Conservation (phyloP, 2,797 vertebrate genomes). For the Coluber constrictor region DNA sequence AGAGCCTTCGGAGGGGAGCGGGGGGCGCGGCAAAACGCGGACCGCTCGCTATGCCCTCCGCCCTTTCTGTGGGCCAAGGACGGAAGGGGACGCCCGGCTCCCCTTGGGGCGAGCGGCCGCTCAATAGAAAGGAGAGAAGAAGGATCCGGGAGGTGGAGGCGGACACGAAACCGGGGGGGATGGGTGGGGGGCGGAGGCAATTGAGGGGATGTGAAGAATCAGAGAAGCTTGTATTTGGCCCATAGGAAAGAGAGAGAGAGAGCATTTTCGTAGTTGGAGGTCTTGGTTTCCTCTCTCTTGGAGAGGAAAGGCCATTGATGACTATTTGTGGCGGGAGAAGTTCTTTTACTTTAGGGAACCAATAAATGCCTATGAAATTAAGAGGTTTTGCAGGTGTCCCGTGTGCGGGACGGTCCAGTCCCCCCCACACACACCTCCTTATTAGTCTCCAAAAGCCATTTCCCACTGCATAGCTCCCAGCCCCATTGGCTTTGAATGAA, state of each 20-base stretch:
- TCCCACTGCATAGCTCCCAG: not conserved
- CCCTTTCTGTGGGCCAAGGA: not conserved
- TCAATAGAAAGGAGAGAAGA: not conserved
- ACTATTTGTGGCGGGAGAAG: not conserved
- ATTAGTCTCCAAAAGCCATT: not conserved
- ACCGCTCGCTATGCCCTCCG: not conserved
- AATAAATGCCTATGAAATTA: not conserved
- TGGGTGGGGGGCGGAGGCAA: rapidly evolving
- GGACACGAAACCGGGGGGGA: not conserved
- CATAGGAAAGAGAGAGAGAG: not conserved
- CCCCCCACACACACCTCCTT: not conserved
- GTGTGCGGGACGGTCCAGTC: not conserved
- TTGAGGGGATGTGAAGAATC: no score
- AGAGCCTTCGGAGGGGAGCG: not conserved
- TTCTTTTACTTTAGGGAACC: rapidly evolving
- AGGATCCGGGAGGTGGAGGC: not conserved
- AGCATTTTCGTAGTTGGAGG: not conserved
- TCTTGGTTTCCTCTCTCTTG: not conserved
- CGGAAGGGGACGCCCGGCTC: not conserved
- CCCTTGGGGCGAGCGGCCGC: not conserved
- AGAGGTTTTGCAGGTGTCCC: not conserved
- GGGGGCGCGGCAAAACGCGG: not conserved
- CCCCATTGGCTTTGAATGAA: not conserved
- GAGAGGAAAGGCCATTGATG: not conserved
- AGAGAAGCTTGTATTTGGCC: not conserved